Conservation (phyloP, 2,888 invertebrate genomes). For the Nephrotoma appendiculata region DNA sequence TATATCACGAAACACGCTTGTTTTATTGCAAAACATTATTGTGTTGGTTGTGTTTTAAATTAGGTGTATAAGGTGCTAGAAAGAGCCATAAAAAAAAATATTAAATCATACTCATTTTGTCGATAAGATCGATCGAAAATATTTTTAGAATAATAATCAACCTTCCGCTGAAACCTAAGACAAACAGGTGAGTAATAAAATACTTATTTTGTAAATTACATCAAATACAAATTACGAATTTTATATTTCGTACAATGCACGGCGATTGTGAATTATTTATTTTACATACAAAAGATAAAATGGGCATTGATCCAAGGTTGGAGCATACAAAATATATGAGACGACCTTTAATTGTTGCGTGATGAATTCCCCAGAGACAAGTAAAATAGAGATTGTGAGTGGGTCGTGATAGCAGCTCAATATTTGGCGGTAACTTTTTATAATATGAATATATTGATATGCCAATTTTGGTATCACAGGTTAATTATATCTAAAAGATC, state of each 20-base stretch:
- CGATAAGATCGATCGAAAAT: neutral
- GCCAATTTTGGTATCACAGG: no score
- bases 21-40: slow-evolving; percentile 8
- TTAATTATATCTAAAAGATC: no score
- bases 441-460: no score
- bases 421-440: no score
- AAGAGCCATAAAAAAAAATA: neutral
- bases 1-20: slow-evolving; percentile 34
- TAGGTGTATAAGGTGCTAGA: neutral
- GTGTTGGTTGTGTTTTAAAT: neutral
- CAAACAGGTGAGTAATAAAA: neutral
- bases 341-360: neutral
- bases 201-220: neutral
- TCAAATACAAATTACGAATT: neutral
- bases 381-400: no score
- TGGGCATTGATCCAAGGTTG: neutral
- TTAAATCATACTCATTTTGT: neutral
- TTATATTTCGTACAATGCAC: neutral
- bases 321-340: neutral
- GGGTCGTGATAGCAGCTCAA: no score
- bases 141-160: neutral
- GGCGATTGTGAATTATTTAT: neutral
- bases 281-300: neutral
- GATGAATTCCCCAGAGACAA: neutral
- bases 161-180: neutral